Conservation (phyloP, 1,140 invertebrate genomes). For the Lasioglossum albipes region DNA sequence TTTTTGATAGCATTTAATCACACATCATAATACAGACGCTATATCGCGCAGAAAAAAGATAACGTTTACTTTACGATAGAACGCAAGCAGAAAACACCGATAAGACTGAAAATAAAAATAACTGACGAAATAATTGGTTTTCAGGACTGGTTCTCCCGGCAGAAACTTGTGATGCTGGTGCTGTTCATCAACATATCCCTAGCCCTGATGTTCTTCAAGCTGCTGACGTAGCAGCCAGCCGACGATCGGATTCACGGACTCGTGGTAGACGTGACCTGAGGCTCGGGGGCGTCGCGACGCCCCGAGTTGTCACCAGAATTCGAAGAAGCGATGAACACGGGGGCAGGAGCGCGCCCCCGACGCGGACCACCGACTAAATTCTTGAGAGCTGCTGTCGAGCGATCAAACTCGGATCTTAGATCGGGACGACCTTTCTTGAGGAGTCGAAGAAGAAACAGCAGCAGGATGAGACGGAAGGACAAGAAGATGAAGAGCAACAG, state of each 20-base stretch:
- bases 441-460: conserved; percentile 14
- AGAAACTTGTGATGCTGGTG: conserved; percentile 96
- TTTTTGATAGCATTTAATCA: too few relatives aligned
- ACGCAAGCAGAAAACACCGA: too few relatives aligned
- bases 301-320: conserved; percentile 53
- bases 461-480: neutral
- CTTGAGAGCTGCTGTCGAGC: conserved; percentile 66
- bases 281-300: conserved; percentile 47
- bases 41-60: too few relatives aligned
- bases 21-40: too few relatives aligned
- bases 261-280: conserved; percentile 74
- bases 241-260: conserved; percentile 69
- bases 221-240: conserved; percentile 89
- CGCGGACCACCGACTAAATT: conserved; percentile 43
- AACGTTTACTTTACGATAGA: too few relatives aligned
- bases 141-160: conserved; percentile 98
- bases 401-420: conserved; percentile 51
- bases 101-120: too few relatives aligned
- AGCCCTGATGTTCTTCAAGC: conserved; percentile 98
- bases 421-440: conserved; percentile 18
- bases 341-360: conserved; percentile 16
- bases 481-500: neutral
- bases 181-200: conserved; percentile 97
- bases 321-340: conserved; percentile 22
- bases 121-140: conserved; percentile 67